These are phyloP conservation scores for Manacus vitellinus DNA, from an alignment of 2,113 vertebrate species.

Conservation along the genomic window DNA sequence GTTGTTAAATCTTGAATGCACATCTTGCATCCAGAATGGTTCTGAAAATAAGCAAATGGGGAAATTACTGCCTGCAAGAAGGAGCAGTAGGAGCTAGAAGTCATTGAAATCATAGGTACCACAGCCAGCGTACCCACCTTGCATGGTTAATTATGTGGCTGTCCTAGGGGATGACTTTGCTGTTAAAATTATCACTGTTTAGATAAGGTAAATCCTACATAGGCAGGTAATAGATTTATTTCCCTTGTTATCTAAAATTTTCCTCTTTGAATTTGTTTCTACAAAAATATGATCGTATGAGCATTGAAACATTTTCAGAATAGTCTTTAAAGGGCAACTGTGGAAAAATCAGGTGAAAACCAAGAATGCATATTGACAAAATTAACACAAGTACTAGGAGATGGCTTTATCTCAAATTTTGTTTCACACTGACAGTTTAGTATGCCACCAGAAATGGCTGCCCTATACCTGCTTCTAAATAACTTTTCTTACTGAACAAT, in stretches of 20 bases:
- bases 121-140: background rate
- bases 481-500: background rate
- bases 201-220: background rate
- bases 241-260: background rate
- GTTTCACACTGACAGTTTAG: background rate
- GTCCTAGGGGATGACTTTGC: background rate
- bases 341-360: background rate
- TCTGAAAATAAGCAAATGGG: background rate
- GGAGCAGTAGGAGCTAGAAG: background rate
- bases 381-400: background rate
- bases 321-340: background rate
- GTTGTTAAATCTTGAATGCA: background rate
- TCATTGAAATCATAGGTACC: background rate
- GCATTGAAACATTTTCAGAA: background rate
- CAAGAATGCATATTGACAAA: background rate
- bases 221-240: background rate
- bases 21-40: background rate
- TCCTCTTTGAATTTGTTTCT: background rate
- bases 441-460: background rate
- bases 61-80: background rate
- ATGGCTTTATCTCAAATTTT: background rate
- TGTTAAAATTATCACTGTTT: background rate
- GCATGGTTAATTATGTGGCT: background rate
- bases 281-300: background rate
- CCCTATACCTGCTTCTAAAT: background rate